Evolutionary conservation across 2,888 invertebrate genomes (phyloP).

Genomic region (Phaonia tiefii): DNA sequence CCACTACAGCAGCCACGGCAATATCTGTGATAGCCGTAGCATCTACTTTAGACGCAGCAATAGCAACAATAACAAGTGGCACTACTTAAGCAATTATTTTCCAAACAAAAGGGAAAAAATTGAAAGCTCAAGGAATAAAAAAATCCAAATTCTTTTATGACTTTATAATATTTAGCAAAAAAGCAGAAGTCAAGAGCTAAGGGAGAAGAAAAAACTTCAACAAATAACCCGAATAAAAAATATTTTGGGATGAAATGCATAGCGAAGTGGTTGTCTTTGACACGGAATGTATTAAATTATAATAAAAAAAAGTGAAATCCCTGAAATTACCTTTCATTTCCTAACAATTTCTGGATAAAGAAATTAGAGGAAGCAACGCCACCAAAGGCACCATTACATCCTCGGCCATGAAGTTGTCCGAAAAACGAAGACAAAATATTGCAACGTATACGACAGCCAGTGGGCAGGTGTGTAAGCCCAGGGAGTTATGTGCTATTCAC

Average conservation of each 20-base stretch:
- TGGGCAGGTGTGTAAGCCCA: slow-evolving; percentile 11
- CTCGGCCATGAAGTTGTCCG: slow-evolving; percentile 1
- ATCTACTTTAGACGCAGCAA: too few species aligned
- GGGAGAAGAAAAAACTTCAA: slow-evolving; percentile 9
- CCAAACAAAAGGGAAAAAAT: slow-evolving; percentile 20
- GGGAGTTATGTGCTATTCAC: slow-evolving; percentile 22
- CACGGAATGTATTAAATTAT: slow-evolving; percentile 60
- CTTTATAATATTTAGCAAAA: slow-evolving; percentile 27
- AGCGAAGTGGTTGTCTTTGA: slow-evolving; percentile 49
- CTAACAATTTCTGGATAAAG: slow-evolving; percentile 16
- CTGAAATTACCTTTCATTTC: slow-evolving; percentile 80
- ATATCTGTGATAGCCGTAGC: too few species aligned
- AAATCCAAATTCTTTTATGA: slow-evolving; percentile 12
- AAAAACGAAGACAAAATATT: not conserved
- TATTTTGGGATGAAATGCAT: not conserved
- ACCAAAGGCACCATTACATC: slow-evolving; percentile 72
- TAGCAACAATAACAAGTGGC: slow-evolving; percentile 60
- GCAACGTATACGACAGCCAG: slow-evolving; percentile 52
- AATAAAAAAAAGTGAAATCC: slow-evolving; percentile 69
- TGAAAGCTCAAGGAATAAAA: slow-evolving; percentile 24
- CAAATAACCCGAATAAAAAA: slow-evolving; percentile 1
- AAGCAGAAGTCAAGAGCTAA: not conserved
- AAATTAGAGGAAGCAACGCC: slow-evolving; percentile 72
- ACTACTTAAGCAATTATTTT: slow-evolving; percentile 66
- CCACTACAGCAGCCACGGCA: slow-evolving; percentile 3